A percentile compares a stretch with the other conserved stretches of the same genome.
These are phyloP conservation scores for Callopanchax toddi DNA, from an alignment of 2,113 vertebrate species.

Conservation along the genomic window DNA sequence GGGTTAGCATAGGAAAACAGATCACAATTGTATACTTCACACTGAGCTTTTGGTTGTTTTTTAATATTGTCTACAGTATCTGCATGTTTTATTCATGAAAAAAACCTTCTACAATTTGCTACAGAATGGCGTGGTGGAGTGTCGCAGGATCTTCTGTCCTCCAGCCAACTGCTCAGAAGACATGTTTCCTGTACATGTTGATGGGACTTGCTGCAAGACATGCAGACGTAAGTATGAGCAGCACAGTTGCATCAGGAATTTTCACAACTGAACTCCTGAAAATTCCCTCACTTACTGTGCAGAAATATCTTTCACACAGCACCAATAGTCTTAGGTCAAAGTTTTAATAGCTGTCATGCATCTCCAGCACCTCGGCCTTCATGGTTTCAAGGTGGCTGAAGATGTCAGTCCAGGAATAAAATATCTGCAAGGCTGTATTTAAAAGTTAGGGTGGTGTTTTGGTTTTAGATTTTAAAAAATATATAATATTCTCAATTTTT, in stretches of 20 bases:
- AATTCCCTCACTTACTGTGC: neutral
- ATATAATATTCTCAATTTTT: neutral
- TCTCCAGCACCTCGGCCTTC: neutral
- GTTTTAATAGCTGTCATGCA: neutral
- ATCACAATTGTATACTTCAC: neutral
- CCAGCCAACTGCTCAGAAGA: constrained; percentile 87
- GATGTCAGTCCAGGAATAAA: too few relatives aligned
- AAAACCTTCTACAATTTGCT: neutral
- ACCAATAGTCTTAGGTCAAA: neutral
- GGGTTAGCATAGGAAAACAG: too few relatives aligned
- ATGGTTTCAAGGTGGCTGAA: neutral
- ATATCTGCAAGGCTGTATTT: too few relatives aligned
- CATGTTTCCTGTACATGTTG: constrained; percentile 85
- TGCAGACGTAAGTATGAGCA: constrained; percentile 87
- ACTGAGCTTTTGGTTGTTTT: neutral
- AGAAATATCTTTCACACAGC: neutral
- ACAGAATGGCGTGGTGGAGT: constrained; percentile 88
- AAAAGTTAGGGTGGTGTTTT: too few relatives aligned
- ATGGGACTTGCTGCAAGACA: constrained; percentile 89
- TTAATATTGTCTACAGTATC: constrained; percentile 7
- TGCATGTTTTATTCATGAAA: neutral
- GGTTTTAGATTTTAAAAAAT: neutral
- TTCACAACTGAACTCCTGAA: neutral
- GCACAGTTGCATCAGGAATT: neutral
- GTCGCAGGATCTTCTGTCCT: constrained; percentile 89